Evolutionary conservation across 2,888 invertebrate species (phyloP).

Genomic region (Acanthacorydalis orientalis): DNA sequence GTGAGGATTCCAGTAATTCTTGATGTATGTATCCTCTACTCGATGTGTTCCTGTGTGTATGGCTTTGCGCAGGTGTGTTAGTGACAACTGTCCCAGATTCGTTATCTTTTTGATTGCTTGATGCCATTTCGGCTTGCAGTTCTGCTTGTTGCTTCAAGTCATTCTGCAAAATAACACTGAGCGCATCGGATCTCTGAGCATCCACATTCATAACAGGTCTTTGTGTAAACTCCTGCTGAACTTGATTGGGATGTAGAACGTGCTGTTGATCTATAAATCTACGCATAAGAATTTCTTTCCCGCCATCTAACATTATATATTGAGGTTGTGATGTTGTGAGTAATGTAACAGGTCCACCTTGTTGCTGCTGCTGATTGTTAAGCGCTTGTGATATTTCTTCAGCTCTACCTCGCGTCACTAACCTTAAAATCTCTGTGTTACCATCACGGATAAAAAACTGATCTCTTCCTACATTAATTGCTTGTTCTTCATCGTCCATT

Average conservation of each 20-base stretch:
- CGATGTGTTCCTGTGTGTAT: constrained; percentile 11
- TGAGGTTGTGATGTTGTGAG: constrained; percentile 39
- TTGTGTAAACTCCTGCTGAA: constrained; percentile 11
- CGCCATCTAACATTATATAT: constrained; percentile 47
- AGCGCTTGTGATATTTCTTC: constrained; percentile 30
- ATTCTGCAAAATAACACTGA: constrained; percentile 7
- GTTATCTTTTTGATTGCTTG: not conserved
- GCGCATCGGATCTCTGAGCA: constrained; percentile 7
- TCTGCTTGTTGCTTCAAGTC: not conserved
- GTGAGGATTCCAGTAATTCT: constrained; percentile 47
- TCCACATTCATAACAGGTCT: constrained; percentile 10
- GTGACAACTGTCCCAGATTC: not conserved
- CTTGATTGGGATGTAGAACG: constrained; percentile 3
- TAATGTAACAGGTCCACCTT: constrained; percentile 34
- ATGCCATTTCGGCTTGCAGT: not conserved
- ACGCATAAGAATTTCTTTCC: constrained; percentile 70
- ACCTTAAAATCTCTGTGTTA: constrained; percentile 64
- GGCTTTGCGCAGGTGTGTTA: not conserved
- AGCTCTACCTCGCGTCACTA: constrained; percentile 56
- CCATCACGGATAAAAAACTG: constrained; percentile 71
- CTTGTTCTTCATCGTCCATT: constrained; percentile 12
- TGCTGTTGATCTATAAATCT: constrained; percentile 69
- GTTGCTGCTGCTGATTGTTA: constrained; percentile 33
- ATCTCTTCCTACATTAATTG: constrained; percentile 32
- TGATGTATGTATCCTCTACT: constrained; percentile 28